Evolutionary conservation across 2,797 vertebrate genomes (phyloP).

Genomic region (Neomorphus geoffroyi): DNA sequence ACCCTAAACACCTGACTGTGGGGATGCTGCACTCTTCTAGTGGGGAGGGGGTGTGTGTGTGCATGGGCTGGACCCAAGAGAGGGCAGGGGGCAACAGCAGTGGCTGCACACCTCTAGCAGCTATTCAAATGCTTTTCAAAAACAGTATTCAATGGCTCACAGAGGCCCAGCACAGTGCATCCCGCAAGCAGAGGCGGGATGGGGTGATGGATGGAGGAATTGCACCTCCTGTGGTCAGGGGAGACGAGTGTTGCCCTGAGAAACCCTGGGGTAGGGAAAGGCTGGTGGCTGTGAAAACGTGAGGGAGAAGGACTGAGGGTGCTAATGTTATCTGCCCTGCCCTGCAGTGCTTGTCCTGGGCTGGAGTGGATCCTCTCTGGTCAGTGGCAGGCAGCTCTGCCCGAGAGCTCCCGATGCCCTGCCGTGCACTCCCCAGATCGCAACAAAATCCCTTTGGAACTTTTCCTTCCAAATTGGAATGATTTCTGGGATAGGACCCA

Average conservation of each 20-base stretch:
- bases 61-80: neutral
- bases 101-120: no score
- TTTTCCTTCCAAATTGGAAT: neutral
- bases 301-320: neutral
- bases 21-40: neutral
- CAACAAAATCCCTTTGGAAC: neutral
- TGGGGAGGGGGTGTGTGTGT: rapidly evolving
- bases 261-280: neutral
- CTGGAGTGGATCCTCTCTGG: neutral
- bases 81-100: neutral
- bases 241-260: neutral
- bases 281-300: neutral
- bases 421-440: neutral
- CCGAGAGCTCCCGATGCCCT: neutral
- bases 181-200: neutral
- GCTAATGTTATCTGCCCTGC: neutral
- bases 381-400: neutral
- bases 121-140: neutral
- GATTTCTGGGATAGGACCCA: neutral
- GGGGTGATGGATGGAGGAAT: rapidly evolving
- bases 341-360: neutral
- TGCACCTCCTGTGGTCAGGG: neutral
- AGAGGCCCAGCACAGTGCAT: rapidly evolving
- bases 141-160: neutral
- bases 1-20: neutral